phyloP scores from a whole-genome alignment of 2,113 vertebrate genomes.

The Dermatemys mawii region DNA sequence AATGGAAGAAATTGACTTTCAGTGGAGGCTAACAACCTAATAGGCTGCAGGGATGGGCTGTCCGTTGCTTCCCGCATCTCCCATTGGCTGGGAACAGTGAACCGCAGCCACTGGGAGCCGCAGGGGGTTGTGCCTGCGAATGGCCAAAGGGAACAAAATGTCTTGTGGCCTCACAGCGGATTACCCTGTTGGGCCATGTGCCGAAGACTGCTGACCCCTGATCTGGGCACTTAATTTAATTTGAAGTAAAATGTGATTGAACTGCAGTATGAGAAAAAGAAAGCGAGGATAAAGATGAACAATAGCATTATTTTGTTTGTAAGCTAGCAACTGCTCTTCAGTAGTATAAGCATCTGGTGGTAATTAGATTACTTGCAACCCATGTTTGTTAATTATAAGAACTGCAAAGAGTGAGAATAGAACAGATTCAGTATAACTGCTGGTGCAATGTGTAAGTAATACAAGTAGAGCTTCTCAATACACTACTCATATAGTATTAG shows the following conservation, averaged over 20 bases:
- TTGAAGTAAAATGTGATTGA: not conserved
- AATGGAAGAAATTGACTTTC: not conserved
- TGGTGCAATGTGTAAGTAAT: not conserved
- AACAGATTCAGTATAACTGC: not conserved
- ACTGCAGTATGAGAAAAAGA: not conserved
- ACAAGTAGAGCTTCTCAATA: not conserved
- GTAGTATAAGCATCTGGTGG: not conserved
- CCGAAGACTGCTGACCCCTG: not conserved
- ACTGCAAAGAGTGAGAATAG: not conserved
- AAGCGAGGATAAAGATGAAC: slow-evolving; percentile 1
- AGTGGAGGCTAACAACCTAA: not conserved
- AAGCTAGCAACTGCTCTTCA: slow-evolving; percentile 4
- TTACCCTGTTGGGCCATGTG: too few species aligned
- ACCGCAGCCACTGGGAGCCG: too few species aligned
- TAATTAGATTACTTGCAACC: not conserved
- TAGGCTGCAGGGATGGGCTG: not conserved
- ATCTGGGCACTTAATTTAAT: not conserved
- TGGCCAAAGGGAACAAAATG: too few species aligned
- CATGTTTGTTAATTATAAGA: not conserved
- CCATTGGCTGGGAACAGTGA: too few species aligned
- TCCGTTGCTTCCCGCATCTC: too few species aligned
- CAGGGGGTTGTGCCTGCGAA: too few species aligned
- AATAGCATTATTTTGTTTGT: not conserved
- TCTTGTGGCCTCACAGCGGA: too few species aligned
- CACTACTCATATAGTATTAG: not conserved